Evolutionary conservation across 2,797 vertebrate genomes (phyloP).

Genomic region (Octomys mimax): DNA sequence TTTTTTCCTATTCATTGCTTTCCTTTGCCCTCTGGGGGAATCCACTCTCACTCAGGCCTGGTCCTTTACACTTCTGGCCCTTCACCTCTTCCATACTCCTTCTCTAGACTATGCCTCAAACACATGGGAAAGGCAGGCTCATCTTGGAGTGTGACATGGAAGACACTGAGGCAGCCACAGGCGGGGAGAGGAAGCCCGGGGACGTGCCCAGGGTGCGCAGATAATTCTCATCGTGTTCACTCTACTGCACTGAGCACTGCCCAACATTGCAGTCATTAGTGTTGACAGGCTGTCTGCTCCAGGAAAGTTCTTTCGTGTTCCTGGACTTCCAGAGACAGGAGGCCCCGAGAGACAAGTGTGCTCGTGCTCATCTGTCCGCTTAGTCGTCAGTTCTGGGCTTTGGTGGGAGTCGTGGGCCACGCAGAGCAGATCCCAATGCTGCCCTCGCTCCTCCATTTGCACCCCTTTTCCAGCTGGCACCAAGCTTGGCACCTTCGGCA

Average conservation of each 20-base stretch:
- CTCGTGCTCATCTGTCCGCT: not conserved
- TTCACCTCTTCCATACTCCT: not conserved
- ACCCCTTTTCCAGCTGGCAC: not conserved
- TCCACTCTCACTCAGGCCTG: not conserved
- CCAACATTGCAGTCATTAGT: not conserved
- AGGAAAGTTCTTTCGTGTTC: not conserved
- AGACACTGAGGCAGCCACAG: not conserved
- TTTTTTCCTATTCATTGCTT: not conserved
- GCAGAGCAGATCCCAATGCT: not conserved
- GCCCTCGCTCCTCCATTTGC: not conserved
- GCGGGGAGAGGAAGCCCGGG: not conserved
- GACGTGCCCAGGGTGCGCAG: not conserved
- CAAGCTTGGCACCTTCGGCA: not conserved
- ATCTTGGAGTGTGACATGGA: not conserved
- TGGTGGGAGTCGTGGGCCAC: not conserved
- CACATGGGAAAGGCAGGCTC: not conserved
- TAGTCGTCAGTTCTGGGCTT: not conserved
- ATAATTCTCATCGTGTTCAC: fast-evolving
- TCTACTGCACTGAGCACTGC: not conserved
- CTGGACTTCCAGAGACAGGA: not conserved
- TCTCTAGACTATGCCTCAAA: not conserved
- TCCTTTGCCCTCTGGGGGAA: not conserved
- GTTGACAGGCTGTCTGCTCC: not conserved
- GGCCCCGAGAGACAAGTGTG: not conserved
- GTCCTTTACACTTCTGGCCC: not conserved